A percentile compares a stretch with the other conserved stretches of the same genome.
Evolutionary conservation across 2,888 invertebrate genomes (phyloP).

Genomic region (Diarsia rubi): DNA sequence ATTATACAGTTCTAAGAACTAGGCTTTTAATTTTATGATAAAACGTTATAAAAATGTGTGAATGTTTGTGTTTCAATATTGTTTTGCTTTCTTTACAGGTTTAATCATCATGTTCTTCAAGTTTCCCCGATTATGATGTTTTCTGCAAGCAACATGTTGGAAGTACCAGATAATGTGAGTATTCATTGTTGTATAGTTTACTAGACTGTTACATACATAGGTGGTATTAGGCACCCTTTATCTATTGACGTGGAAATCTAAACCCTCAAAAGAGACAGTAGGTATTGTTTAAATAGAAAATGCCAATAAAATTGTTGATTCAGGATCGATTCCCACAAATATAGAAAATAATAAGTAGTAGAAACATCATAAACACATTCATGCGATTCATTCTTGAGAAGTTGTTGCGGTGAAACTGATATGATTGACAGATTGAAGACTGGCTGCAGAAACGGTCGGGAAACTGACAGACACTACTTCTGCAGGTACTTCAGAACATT

Average conservation of each 20-base stretch:
- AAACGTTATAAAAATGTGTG: background rate
- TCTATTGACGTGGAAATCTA: background rate
- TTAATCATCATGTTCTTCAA: constrained; percentile 65
- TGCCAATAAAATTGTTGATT: background rate
- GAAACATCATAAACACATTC: background rate
- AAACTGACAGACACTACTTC: background rate
- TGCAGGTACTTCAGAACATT: background rate
- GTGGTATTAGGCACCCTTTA: background rate
- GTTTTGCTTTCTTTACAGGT: constrained; percentile 72
- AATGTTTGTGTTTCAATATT: background rate
- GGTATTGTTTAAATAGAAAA: background rate
- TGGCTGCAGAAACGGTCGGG: background rate
- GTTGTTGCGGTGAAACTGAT: background rate
- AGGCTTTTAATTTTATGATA: background rate
- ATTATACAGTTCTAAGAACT: background rate
- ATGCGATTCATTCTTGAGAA: background rate
- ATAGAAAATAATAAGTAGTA: background rate
- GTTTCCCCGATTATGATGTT: constrained; percentile 70
- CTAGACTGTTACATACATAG: background rate
- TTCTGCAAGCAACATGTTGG: constrained; percentile 78
- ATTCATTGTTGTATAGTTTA: background rate
- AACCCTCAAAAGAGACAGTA: background rate
- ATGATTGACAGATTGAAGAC: background rate
- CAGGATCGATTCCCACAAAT: background rate
- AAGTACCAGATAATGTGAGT: constrained; percentile 85